phyloP scores from a whole-genome alignment of 2,888 invertebrate genomes.

The Lycia hirtaria region DNA sequence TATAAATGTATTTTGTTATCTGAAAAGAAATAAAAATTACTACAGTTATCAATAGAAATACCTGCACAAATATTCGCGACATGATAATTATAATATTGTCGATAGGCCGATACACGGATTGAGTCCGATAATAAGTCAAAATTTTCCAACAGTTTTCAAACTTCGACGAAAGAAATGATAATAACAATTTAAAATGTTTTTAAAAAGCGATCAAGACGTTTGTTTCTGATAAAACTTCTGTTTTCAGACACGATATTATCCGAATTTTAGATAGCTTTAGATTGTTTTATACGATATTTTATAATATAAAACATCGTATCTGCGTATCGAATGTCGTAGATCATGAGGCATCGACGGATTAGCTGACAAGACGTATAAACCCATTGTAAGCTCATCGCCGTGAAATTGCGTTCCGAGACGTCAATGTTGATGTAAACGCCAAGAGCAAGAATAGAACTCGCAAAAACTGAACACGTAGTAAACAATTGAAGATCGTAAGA shows the following conservation, averaged over 20 bases:
- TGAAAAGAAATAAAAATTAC: not conserved
- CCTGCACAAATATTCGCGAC: not conserved
- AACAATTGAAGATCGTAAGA: slow-evolving; percentile 5
- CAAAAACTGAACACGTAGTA: slow-evolving; percentile 8
- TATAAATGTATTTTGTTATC: not conserved
- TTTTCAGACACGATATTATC: too few species aligned
- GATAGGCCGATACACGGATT: not conserved
- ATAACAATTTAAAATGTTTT: not conserved
- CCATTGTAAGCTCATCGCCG: slow-evolving; percentile 1
- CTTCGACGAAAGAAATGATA: not conserved
- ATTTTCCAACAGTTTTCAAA: not conserved
- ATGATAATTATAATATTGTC: not conserved
- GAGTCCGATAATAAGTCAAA: not conserved
- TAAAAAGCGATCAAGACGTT: not conserved
- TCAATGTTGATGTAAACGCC: slow-evolving; percentile 5
- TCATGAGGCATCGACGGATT: not conserved
- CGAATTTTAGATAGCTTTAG: too few species aligned
- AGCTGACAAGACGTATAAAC: not conserved
- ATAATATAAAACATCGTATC: too few species aligned
- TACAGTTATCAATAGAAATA: not conserved
- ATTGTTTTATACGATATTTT: too few species aligned
- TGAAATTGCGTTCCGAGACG: slow-evolving; percentile 1
- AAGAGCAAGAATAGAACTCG: not conserved
- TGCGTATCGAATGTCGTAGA: not conserved
- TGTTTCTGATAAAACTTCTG: not conserved